Evolutionary conservation across 2,113 vertebrate genomes (phyloP).

Genomic region (Balaeniceps rex): DNA sequence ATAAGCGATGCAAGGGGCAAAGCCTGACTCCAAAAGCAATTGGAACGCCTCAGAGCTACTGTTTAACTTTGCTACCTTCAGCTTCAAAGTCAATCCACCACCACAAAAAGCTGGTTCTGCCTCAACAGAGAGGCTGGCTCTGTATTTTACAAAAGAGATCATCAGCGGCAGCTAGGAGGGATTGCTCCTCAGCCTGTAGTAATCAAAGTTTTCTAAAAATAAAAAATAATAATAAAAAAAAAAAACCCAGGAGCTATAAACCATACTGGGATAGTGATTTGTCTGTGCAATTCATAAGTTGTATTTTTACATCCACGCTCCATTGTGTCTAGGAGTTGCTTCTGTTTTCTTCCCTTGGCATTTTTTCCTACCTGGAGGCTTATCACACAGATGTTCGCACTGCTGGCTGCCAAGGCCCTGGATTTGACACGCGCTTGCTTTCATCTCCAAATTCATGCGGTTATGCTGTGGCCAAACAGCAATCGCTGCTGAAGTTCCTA

Average conservation of each 20-base stretch:
- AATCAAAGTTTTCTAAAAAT: not conserved
- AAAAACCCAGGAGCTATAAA: not conserved
- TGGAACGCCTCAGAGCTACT: not conserved
- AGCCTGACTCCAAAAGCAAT: not conserved
- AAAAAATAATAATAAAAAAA: not conserved
- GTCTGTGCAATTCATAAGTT: not conserved
- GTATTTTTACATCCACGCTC: not conserved
- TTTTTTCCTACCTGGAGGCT: not conserved
- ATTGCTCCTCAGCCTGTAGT: not conserved
- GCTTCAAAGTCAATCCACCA: not conserved
- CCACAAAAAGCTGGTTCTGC: not conserved
- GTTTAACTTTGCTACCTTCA: too few relatives aligned
- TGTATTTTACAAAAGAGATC: too few relatives aligned
- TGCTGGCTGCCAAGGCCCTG: not conserved
- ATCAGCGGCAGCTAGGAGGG: not conserved
- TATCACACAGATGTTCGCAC: not conserved
- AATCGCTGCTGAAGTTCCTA: not conserved
- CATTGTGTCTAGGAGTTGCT: not conserved
- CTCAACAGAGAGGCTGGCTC: not conserved
- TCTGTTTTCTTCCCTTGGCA: not conserved
- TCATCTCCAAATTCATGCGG: not conserved
- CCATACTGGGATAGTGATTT: not conserved
- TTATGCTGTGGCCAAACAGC: rapidly evolving
- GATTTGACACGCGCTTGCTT: not conserved
- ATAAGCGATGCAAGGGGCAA: not conserved